Evolutionary conservation across 2,888 invertebrate genomes (phyloP).

Genomic region (Volucella inflata): DNA sequence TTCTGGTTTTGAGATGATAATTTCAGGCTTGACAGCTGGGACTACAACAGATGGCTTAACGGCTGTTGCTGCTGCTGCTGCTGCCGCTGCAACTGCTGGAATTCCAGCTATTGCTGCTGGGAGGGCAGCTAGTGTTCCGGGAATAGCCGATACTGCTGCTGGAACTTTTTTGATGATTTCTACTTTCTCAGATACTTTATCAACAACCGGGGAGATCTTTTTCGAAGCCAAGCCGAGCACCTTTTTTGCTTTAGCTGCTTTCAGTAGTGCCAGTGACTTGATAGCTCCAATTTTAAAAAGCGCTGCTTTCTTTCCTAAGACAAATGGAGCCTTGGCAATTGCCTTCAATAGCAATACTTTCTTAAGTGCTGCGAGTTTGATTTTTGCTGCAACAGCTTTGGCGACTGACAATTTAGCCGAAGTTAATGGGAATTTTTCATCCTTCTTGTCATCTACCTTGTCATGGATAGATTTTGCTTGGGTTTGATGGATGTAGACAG

Average conservation of each 20-base stretch:
- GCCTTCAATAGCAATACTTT: slow-evolving; percentile 34
- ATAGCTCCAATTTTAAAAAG: slow-evolving; percentile 47
- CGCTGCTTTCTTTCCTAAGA: slow-evolving; percentile 51
- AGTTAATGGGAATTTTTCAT: slow-evolving; percentile 16
- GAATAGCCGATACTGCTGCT: not conserved
- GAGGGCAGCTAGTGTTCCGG: not conserved
- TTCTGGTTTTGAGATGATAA: not conserved
- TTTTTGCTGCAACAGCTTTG: slow-evolving; percentile 43
- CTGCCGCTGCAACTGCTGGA: slow-evolving; percentile 28
- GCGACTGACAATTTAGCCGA: slow-evolving; percentile 44
- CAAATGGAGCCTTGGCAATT: slow-evolving; percentile 43
- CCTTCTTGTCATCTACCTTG: slow-evolving; percentile 33
- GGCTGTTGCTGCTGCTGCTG: slow-evolving; percentile 5
- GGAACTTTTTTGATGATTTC: not conserved
- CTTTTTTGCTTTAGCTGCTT: slow-evolving; percentile 45
- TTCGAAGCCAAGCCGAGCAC: slow-evolving; percentile 30
- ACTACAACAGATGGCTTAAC: not conserved
- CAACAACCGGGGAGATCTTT: slow-evolving; percentile 36
- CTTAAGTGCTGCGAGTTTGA: slow-evolving; percentile 57
- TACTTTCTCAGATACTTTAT: not conserved
- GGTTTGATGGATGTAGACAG: slow-evolving; percentile 31
- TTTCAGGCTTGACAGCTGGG: not conserved
- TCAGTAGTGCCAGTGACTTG: slow-evolving; percentile 41
- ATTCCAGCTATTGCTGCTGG: slow-evolving; percentile 27
- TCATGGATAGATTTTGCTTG: slow-evolving; percentile 28